Base-by-base conservation (phyloP, 2,888 invertebrate species). In the Eudemis profundana region DNA sequence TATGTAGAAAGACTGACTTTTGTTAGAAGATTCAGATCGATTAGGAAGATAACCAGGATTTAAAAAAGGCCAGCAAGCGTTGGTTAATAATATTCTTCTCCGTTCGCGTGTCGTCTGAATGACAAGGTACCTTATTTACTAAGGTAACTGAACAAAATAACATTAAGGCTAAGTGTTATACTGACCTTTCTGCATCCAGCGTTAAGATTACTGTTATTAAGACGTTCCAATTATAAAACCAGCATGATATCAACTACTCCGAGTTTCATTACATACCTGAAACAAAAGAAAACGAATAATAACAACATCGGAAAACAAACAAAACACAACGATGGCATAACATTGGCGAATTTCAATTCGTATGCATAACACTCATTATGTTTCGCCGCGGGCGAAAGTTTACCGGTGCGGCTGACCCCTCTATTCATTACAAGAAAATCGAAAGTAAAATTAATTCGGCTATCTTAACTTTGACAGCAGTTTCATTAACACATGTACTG, bases 371-470 rank as follows among this genome's bases (percentile, higher is more conserved):
- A 81, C 74, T 78, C 75, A 84, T 86, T 83, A 84, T 79, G 84
- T 74, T 77, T 76, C 67, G 86, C 87, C 84, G 68, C 74, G 69
- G 83, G 86, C 89, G 88, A 90, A 90, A 90, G 89, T 86, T 77
- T 82, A 82, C 78, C 76, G 74, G 72, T 70, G 69, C 74, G 73
- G 74, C 80, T 87, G 89, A 90, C 90, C 90, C 82, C 84, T 78
- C 83, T 81, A 83, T 86, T 87, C 89, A 90, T 89, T 86, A 86
- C 77, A 82, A 81, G 78, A 84, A 84, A 85, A 89, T 85, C 83
- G 87, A 91, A 90, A 90, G 90, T 87, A 85, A 90, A 90, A 89
- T 89, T 85, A 87, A 88, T 86, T 87, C 85, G 77, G 76, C 71
- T 74, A 73, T 67, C 73, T 85, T 87, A 80, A 81, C 77, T 83